Evolutionary conservation across 2,888 invertebrate genomes (phyloP).

Genomic region (Stomorhina lunata): DNA sequence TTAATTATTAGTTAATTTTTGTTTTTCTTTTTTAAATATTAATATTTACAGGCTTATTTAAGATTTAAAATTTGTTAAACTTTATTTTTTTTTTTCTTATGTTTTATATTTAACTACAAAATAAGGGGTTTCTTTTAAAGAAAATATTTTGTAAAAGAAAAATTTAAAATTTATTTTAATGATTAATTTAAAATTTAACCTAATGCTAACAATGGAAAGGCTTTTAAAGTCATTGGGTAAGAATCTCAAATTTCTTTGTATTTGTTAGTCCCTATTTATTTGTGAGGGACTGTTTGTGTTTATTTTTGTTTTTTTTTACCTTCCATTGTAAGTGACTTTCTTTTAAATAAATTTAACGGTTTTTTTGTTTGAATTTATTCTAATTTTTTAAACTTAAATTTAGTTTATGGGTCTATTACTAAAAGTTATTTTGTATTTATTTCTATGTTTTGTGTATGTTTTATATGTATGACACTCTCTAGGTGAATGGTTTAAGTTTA

Average conservation of each 20-base stretch:
- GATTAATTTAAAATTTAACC: slow-evolving; percentile 7
- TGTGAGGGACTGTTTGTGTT: neutral
- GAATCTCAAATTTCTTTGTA: neutral
- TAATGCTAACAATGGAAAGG: slow-evolving; percentile 24
- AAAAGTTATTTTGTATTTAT: slow-evolving; percentile 46
- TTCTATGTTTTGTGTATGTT: slow-evolving; percentile 45
- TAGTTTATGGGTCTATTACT: slow-evolving; percentile 48
- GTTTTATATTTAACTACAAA: slow-evolving; percentile 17
- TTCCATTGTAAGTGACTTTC: slow-evolving; percentile 40
- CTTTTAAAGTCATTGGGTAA: neutral
- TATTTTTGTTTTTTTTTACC: neutral
- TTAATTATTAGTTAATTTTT: slow-evolving; percentile 29
- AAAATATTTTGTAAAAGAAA: slow-evolving; percentile 42
- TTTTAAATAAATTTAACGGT: slow-evolving; percentile 16
- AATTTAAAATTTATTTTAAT: neutral
- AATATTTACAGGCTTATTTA: slow-evolving; percentile 42
- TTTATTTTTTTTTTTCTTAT: neutral
- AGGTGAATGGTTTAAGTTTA: slow-evolving; percentile 12
- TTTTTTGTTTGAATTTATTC: slow-evolving; percentile 20
- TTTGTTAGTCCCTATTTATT: neutral
- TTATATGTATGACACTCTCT: slow-evolving; percentile 61
- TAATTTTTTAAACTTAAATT: slow-evolving; percentile 56
- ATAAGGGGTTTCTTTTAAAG: slow-evolving; percentile 60
- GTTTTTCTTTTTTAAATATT: slow-evolving; percentile 28
- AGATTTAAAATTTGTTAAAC: slow-evolving; percentile 2